phyloP scores from a whole-genome alignment of 2,113 vertebrate genomes.

The Drymodes brunneopygia region DNA sequence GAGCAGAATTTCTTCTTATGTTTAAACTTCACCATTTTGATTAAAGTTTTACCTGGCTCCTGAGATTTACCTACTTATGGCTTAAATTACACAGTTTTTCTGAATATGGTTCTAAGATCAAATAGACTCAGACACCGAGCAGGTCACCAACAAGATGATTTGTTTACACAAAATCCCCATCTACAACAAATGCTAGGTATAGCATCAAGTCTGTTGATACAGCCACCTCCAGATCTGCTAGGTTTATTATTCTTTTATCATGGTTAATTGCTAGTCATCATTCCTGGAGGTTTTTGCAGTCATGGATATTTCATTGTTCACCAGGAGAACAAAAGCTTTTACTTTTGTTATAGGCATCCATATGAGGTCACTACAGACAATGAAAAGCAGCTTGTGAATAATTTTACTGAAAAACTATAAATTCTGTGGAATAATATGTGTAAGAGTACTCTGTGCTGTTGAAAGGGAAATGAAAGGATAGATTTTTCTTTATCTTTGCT shows the following conservation, averaged over 20 bases:
- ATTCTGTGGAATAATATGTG: neutral
- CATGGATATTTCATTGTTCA: neutral
- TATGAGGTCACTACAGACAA: neutral
- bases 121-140: neutral
- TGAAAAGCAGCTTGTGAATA: neutral
- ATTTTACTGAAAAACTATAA: neutral
- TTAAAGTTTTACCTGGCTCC: neutral
- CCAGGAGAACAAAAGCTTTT: neutral
- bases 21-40: neutral
- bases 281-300: neutral
- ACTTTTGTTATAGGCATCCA: neutral
- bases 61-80: neutral
- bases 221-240: neutral
- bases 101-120: neutral
- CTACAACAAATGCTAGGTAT: neutral
- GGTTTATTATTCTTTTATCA: neutral
- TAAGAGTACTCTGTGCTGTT: neutral
- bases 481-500: slow-evolving; percentile 1
- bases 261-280: neutral
- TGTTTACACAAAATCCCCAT: neutral
- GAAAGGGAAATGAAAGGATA: neutral
- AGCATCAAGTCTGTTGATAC: neutral
- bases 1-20: neutral
- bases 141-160: neutral
- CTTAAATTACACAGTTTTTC: neutral